Conservation (phyloP, 2,888 invertebrate genomes). For the Cerceris ruficornis region DNA sequence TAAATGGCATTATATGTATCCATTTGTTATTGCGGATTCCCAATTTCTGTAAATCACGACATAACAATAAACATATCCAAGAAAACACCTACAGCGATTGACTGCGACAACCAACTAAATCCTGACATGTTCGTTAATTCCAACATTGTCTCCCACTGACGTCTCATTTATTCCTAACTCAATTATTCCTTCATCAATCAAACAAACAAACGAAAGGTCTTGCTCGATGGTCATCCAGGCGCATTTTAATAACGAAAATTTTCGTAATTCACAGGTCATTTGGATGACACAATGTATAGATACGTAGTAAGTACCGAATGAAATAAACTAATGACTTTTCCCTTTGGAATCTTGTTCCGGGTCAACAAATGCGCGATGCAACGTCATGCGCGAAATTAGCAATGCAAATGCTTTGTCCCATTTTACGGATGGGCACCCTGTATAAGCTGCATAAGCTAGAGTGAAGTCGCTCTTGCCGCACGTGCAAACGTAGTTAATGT, state of each 20-base stretch:
- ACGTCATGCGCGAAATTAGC: slow-evolving; percentile 56
- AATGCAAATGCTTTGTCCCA: slow-evolving; percentile 64
- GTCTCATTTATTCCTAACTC: too few species aligned
- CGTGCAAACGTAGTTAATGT: slow-evolving; percentile 63
- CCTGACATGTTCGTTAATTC: too few species aligned
- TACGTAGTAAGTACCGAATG: background rate
- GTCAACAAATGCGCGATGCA: slow-evolving; percentile 51
- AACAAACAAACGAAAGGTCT: too few species aligned
- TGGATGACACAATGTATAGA: background rate
- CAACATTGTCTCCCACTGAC: background rate
- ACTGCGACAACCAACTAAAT: too few species aligned
- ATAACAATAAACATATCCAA: too few species aligned
- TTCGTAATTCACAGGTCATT: background rate
- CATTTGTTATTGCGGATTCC: too few species aligned
- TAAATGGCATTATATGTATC: too few species aligned
- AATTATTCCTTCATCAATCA: too few species aligned
- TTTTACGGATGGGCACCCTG: slow-evolving; percentile 60
- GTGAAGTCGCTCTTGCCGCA: slow-evolving; percentile 51
- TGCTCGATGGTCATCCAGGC: too few species aligned
- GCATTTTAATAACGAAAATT: background rate
- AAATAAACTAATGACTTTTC: slow-evolving; percentile 42
- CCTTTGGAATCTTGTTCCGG: slow-evolving; percentile 41
- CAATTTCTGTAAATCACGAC: too few species aligned
- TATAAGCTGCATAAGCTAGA: slow-evolving; percentile 60
- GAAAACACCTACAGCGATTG: too few species aligned